Evolutionary conservation across 2,888 invertebrate genomes (phyloP).

Genomic region (Galerucella nymphaeae): DNA sequence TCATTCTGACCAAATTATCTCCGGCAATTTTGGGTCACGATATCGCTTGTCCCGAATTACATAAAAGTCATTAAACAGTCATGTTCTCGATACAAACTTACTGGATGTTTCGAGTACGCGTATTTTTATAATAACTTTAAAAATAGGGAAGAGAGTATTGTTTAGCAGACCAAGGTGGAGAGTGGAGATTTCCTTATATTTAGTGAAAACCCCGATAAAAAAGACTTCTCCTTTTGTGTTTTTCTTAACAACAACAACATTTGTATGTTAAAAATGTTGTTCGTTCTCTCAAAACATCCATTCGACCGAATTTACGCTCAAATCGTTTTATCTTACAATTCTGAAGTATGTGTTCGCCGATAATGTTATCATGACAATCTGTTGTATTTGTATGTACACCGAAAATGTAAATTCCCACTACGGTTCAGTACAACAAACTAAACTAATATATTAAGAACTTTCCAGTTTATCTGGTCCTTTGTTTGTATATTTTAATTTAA

Average conservation of each 20-base stretch:
- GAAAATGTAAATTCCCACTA: background rate
- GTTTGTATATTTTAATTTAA: background rate
- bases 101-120: too few species aligned
- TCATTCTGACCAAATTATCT: conserved; percentile 27
- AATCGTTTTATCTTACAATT: background rate
- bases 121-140: too few species aligned
- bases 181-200: too few species aligned
- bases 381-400: background rate
- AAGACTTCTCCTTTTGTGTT: too few species aligned
- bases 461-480: background rate
- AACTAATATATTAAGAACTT: background rate
- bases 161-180: too few species aligned
- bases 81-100: background rate
- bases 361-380: background rate
- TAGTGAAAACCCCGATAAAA: too few species aligned
- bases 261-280: too few species aligned
- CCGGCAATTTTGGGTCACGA: conserved; percentile 26
- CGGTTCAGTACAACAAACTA: background rate
- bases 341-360: background rate
- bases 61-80: conserved; percentile 18
- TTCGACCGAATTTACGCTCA: background rate
- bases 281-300: too few species aligned
- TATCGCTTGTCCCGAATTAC: conserved; percentile 12
- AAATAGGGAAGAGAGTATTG: too few species aligned
- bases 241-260: too few species aligned